Conservation (phyloP, 2,113 vertebrate genomes). For the Mesitornis unicolor region DNA sequence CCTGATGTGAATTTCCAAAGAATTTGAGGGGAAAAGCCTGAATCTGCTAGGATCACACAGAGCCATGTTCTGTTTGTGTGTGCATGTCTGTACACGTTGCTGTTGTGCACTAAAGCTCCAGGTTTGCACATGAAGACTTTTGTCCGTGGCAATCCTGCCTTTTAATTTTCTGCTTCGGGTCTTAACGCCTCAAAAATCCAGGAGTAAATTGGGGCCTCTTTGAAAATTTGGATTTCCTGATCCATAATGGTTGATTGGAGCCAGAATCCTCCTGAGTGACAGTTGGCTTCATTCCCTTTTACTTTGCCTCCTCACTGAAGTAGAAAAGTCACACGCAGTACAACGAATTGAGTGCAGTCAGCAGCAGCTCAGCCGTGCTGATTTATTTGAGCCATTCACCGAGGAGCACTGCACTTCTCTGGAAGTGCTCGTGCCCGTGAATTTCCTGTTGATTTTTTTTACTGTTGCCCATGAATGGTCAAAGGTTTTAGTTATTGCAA, state of each 20-base stretch:
- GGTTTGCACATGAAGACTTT: background rate
- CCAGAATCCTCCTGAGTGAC: slow-evolving; percentile 35
- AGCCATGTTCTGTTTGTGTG: background rate
- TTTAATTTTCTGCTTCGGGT: background rate
- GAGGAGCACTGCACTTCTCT: background rate
- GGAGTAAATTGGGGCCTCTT: background rate
- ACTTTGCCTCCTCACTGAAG: slow-evolving; percentile 37
- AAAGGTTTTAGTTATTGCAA: background rate
- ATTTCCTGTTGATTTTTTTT: slow-evolving; percentile 49
- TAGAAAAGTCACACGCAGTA: slow-evolving; percentile 51
- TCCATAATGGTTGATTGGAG: slow-evolving; percentile 15
- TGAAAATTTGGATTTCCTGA: slow-evolving; percentile 2
- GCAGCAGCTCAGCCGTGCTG: slow-evolving; percentile 22
- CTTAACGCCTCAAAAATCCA: background rate
- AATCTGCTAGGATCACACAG: background rate
- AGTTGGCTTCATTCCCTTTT: slow-evolving; percentile 39
- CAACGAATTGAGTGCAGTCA: slow-evolving; percentile 41
- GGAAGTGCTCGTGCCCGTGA: background rate
- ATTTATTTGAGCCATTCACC: slow-evolving; percentile 19
- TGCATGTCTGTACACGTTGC: fast-evolving
- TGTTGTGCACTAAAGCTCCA: background rate
- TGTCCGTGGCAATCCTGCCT: background rate
- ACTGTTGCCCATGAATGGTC: background rate
- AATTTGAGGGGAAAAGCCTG: background rate
- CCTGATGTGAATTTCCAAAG: background rate